phyloP scores from a whole-genome alignment of 1,140 invertebrate genomes.

The Trinorchestia longiramus region DNA sequence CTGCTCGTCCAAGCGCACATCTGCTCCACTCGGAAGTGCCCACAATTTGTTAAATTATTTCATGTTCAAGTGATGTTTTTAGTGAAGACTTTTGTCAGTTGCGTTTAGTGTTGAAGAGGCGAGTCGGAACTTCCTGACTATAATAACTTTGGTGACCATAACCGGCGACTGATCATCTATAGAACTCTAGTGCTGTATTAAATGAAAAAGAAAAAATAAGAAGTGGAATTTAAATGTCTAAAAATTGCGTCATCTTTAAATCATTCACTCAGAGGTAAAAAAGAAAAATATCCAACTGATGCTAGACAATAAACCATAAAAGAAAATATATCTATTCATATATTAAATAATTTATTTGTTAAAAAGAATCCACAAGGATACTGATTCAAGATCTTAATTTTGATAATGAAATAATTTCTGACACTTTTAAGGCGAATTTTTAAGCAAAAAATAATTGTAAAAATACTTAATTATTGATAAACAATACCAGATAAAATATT shows the following conservation, averaged over 20 bases:
- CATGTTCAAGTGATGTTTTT: neutral
- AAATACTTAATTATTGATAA: too few species aligned
- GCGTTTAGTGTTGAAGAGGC: neutral
- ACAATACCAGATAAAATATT: too few species aligned
- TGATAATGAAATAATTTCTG: too few species aligned
- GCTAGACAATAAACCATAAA: too few species aligned
- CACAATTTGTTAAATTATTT: neutral
- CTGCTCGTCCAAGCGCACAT: neutral
- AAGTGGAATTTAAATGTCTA: too few species aligned
- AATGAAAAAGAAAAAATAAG: neutral
- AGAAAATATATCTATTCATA: too few species aligned
- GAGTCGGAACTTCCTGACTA: neutral
- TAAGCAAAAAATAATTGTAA: too few species aligned
- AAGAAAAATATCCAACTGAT: neutral
- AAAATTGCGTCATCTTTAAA: too few species aligned
- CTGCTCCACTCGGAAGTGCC: slow-evolving; percentile 31
- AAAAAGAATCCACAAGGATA: too few species aligned
- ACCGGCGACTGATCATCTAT: neutral
- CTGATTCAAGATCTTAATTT: too few species aligned
- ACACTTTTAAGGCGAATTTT: too few species aligned
- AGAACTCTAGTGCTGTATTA: neutral
- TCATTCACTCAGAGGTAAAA: neutral
- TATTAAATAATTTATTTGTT: too few species aligned
- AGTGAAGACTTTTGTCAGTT: neutral
- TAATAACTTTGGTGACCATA: neutral